These are phyloP conservation scores for Anolis sagrei DNA, from an alignment of 2,113 vertebrate genomes.

Conservation along the genomic window DNA sequence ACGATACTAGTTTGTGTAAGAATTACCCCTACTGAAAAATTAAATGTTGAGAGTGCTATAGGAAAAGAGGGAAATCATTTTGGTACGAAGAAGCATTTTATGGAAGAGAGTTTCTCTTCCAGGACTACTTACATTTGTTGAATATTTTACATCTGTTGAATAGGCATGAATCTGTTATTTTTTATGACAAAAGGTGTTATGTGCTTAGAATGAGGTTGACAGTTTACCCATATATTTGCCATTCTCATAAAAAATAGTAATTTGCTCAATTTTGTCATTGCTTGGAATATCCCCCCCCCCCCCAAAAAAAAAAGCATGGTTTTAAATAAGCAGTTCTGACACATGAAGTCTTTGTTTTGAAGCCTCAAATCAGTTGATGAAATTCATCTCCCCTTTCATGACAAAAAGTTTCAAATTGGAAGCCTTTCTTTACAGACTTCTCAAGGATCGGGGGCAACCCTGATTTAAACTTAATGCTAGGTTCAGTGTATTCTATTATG, in stretches of 20 bases:
- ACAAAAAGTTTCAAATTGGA: not conserved
- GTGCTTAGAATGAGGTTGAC: not conserved
- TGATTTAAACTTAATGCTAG: not conserved
- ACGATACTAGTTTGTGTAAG: conserved; percentile 18
- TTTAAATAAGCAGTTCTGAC: not conserved
- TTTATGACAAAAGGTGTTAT: not conserved
- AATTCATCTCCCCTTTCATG: not conserved
- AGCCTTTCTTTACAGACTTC: not conserved
- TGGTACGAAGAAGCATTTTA: not conserved
- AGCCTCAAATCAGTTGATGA: not conserved
- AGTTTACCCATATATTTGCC: conserved; percentile 8
- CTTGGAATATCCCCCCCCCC: not conserved
- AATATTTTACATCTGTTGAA: not conserved
- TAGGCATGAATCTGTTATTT: too few relatives aligned
- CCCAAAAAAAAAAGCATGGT: not conserved
- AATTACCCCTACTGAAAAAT: conserved; percentile 50
- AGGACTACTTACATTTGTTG: conserved; percentile 30
- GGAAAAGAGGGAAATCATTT: conserved; percentile 19
- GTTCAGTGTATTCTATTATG: not conserved
- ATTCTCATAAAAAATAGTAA: not conserved
- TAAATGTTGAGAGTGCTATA: conserved; percentile 46
- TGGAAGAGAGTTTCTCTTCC: conserved; percentile 30
- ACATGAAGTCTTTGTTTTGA: not conserved
- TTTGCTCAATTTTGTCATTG: not conserved
- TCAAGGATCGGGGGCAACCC: not conserved